Evolutionary conservation across 2,113 vertebrate genomes (phyloP).

Genomic region (Tor tambroides): DNA sequence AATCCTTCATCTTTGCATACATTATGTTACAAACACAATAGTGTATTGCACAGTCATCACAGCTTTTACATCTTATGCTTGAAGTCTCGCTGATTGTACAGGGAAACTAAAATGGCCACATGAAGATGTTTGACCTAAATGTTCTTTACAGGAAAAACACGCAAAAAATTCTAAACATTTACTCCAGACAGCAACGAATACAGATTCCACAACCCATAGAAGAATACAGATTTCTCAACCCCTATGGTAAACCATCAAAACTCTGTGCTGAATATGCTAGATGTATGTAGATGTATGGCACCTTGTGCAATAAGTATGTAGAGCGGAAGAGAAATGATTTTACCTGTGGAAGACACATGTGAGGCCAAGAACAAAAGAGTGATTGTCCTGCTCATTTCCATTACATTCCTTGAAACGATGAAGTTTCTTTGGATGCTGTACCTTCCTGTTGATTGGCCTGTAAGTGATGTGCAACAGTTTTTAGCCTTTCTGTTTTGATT

Average conservation of each 20-base stretch:
- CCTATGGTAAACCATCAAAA: background rate
- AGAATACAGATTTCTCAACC: background rate
- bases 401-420: slow-evolving; percentile 37
- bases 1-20: slow-evolving; percentile 2
- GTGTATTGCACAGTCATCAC: too few relatives aligned
- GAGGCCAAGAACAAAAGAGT: slow-evolving; percentile 36
- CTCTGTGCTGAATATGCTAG: background rate
- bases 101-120: slow-evolving; percentile 13
- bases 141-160: background rate
- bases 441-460: slow-evolving; percentile 18
- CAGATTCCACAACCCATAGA: background rate
- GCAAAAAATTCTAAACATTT: background rate
- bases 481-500: slow-evolving; percentile 26
- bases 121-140: background rate
- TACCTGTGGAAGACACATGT: slow-evolving; percentile 52
- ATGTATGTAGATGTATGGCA: background rate
- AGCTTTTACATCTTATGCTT: background rate
- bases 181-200: background rate
- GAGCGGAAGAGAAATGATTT: background rate
- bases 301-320: background rate
- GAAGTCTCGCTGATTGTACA: background rate
- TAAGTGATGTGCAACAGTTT: slow-evolving; percentile 4
- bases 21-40: background rate
- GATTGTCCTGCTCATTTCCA: slow-evolving; percentile 47
- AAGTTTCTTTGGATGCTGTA: background rate